Evolutionary conservation across 2,797 vertebrate species (phyloP).

Genomic region (Paguma larvata): DNA sequence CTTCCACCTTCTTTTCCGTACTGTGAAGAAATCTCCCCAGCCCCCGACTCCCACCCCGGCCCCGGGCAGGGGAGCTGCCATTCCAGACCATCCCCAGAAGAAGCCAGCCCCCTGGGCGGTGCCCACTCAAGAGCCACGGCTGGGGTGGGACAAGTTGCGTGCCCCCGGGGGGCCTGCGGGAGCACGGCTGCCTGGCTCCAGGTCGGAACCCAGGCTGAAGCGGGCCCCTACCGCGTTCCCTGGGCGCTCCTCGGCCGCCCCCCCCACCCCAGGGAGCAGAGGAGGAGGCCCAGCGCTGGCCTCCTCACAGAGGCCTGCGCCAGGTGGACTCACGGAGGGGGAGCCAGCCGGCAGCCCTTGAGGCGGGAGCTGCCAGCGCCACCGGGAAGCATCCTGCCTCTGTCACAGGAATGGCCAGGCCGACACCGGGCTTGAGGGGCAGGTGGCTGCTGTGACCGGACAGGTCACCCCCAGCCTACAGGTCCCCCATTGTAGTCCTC

Average conservation of each 20-base stretch:
- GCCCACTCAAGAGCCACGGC: neutral
- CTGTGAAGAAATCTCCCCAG: constrained; percentile 77
- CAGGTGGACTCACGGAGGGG: neutral
- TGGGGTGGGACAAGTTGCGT: neutral
- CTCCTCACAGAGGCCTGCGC: neutral
- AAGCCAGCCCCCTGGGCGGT: neutral
- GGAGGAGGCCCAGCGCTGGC: neutral
- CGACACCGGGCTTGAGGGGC: neutral
- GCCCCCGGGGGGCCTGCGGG: neutral
- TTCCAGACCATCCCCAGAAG: neutral
- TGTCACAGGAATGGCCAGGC: neutral
- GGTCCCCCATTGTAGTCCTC: neutral
- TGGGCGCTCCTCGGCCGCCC: neutral
- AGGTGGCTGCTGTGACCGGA: neutral
- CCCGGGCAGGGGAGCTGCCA: neutral
- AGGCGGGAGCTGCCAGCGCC: neutral
- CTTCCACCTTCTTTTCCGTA: constrained; percentile 52
- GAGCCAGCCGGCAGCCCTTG: neutral
- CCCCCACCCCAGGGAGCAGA: neutral
- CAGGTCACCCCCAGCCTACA: neutral
- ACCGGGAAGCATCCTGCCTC: neutral
- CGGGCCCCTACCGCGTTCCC: neutral
- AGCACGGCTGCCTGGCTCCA: neutral
- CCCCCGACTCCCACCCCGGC: neutral
- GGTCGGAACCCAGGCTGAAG: neutral